These are phyloP conservation scores for Bembecia ichneumoniformis DNA, from an alignment of 2,888 invertebrate genomes.

Conservation along the genomic window DNA sequence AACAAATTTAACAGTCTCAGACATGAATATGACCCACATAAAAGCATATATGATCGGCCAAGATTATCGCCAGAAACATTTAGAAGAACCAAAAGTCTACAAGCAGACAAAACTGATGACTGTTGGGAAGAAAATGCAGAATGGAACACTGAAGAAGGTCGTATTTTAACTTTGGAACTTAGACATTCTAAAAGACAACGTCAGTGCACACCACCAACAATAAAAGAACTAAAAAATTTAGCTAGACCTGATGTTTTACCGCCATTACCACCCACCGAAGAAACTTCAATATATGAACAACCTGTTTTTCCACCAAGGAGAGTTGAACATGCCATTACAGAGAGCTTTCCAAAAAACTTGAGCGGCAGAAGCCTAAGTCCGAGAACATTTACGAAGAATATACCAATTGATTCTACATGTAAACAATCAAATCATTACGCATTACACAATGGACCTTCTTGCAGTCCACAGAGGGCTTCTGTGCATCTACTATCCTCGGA, in stretches of 20 bases:
- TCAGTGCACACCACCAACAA: conserved; percentile 66
- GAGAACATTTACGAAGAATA: conserved; percentile 42
- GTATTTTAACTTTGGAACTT: conserved; percentile 78
- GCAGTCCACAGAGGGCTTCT: conserved; percentile 65
- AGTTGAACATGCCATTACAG: conserved; percentile 49
- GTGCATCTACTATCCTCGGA: conserved; percentile 64
- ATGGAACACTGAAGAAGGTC: conserved; percentile 71
- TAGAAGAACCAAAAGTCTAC: conserved; percentile 38
- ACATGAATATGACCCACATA: conserved; percentile 80
- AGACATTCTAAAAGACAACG: conserved; percentile 83
- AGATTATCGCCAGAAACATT: conserved; percentile 39
- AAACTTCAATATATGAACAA: conserved; percentile 71
- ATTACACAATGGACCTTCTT: conserved; percentile 35
- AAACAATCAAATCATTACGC: conserved; percentile 31
- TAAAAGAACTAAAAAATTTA: conserved; percentile 55
- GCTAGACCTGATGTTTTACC: conserved; percentile 80
- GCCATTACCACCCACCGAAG: conserved; percentile 71
- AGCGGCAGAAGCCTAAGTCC: conserved; percentile 76
- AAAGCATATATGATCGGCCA: conserved; percentile 54
- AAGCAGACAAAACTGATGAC: conserved; percentile 31
- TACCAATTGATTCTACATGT: conserved; percentile 26
- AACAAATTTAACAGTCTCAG: conserved; percentile 77
- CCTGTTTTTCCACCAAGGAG: conserved; percentile 71
- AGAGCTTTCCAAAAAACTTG: conserved; percentile 76
- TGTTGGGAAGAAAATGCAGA: conserved; percentile 41